These are phyloP conservation scores for Rhinogobio ventralis DNA, from an alignment of 2,797 vertebrate species.

Conservation along the genomic window DNA sequence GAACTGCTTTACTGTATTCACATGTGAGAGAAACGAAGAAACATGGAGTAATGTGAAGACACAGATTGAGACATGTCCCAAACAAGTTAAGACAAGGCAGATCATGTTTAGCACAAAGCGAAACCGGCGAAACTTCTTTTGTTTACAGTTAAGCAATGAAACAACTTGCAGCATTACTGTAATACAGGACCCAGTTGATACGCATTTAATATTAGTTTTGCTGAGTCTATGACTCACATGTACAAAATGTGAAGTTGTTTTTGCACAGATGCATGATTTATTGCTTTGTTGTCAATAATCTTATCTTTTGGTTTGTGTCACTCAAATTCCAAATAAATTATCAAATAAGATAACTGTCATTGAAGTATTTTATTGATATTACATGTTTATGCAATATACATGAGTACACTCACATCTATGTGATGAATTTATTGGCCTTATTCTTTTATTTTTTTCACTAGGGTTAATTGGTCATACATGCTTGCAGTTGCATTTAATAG, in stretches of 20 bases:
- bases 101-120: not conserved
- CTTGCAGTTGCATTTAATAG: not conserved
- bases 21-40: not conserved
- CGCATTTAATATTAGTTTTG: not conserved
- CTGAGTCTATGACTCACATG: not conserved
- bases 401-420: not conserved
- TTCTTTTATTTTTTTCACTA: constrained; percentile 2
- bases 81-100: not conserved
- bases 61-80: not conserved
- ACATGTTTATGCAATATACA: not conserved
- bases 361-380: not conserved
- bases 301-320: not conserved
- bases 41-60: not conserved
- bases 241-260: not conserved
- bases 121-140: not conserved
- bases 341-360: not conserved
- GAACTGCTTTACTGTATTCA: not conserved
- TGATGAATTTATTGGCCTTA: not conserved
- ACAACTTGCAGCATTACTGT: not conserved
- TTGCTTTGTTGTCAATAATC: not conserved
- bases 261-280: not conserved
- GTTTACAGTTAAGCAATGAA: not conserved
- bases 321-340: not conserved
- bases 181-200: not conserved
- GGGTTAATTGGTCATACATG: constrained; percentile 9